phyloP scores from a whole-genome alignment of 2,113 vertebrate genomes.

The Laticauda laticaudata region DNA sequence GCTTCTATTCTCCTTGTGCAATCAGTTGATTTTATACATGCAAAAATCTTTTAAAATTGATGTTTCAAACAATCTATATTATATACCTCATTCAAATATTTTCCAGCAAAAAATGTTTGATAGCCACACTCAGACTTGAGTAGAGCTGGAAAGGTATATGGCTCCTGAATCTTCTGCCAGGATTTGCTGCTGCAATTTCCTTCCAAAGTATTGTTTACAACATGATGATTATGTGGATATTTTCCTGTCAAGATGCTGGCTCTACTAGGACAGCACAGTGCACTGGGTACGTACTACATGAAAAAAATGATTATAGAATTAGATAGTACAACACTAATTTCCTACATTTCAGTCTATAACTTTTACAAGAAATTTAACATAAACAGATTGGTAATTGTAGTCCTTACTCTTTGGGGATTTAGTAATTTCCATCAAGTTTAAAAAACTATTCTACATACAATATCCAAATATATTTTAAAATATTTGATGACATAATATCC shows the following conservation, averaged over 20 bases:
- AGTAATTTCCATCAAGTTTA: not conserved
- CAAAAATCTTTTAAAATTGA: not conserved
- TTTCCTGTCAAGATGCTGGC: conserved; percentile 96
- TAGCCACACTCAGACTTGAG: conserved; percentile 80
- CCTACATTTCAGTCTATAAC: not conserved
- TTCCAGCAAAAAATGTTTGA: conserved; percentile 96
- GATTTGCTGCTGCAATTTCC: conserved; percentile 94
- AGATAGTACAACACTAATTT: not conserved
- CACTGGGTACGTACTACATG: conserved; percentile 91
- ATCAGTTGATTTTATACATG: not conserved
- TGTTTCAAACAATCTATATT: not conserved
- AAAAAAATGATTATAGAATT: conserved; percentile 2
- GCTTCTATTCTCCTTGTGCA: not conserved
- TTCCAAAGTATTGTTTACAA: conserved; percentile 94
- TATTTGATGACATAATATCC: not conserved
- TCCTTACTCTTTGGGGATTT: not conserved
- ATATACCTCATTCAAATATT: conserved; percentile 93
- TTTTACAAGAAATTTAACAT: not conserved
- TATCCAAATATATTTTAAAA: not conserved
- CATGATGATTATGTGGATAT: conserved; percentile 96
- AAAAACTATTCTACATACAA: not conserved
- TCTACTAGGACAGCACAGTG: conserved; percentile 94
- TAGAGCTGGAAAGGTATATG: conserved; percentile 82
- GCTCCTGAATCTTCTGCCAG: conserved; percentile 96
- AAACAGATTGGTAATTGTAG: not conserved